Evolutionary conservation across 2,888 invertebrate genomes (phyloP).

Genomic region (Sisyra terminalis): DNA sequence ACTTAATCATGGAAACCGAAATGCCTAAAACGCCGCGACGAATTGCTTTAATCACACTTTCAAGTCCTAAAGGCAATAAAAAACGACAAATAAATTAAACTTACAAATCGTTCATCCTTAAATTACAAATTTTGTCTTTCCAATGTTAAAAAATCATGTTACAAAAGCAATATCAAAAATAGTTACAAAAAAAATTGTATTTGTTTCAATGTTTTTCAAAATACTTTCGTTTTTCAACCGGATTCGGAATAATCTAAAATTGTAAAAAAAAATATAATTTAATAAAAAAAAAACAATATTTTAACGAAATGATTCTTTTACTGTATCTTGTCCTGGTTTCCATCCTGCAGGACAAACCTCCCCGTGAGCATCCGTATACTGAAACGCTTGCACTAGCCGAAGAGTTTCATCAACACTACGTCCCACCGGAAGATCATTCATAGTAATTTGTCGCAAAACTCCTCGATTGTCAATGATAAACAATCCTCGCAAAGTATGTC

Average conservation of each 20-base stretch:
- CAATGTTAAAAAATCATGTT: background rate
- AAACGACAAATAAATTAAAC: slow-evolving; percentile 19
- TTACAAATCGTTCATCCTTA: background rate
- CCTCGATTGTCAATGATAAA: slow-evolving; percentile 89
- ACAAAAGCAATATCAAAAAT: slow-evolving; percentile 1
- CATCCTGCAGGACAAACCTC: slow-evolving; percentile 93
- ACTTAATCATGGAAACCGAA: background rate
- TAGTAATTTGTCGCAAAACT: slow-evolving; percentile 78
- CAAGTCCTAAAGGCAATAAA: slow-evolving; percentile 58
- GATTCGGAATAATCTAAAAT: slow-evolving; percentile 68
- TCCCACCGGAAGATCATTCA: slow-evolving; percentile 92
- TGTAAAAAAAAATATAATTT: slow-evolving; percentile 14
- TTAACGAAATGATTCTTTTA: slow-evolving; percentile 26
- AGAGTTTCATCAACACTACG: slow-evolving; percentile 89
- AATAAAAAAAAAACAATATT: background rate
- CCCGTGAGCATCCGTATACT: slow-evolving; percentile 80
- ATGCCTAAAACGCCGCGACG: slow-evolving; percentile 42
- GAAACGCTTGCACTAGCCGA: slow-evolving; percentile 86
- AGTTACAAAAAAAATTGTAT: background rate
- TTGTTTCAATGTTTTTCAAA: slow-evolving; percentile 46
- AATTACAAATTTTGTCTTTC: background rate
- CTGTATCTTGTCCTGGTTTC: slow-evolving; percentile 88
- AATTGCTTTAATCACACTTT: slow-evolving; percentile 57
- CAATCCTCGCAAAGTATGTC: slow-evolving; percentile 77
- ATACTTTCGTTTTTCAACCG: slow-evolving; percentile 63